phyloP scores from a whole-genome alignment of 2,797 vertebrate species.

The Leptoclinus maculatus region DNA sequence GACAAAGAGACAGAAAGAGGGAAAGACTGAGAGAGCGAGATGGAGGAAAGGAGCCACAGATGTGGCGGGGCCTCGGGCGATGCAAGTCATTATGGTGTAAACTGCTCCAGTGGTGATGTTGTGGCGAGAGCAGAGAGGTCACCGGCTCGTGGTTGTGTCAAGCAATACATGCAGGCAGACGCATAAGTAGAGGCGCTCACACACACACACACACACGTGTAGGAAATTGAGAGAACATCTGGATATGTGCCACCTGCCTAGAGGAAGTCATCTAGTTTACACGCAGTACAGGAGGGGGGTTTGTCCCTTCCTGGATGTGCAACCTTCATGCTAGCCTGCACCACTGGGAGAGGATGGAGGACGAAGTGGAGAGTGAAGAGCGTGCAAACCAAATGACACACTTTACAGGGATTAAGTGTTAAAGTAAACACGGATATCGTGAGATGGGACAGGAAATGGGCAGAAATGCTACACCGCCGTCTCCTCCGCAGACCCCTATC shows the following conservation, averaged over 20 bases:
- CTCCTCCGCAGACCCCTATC: constrained; percentile 56
- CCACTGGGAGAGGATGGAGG: constrained; percentile 78
- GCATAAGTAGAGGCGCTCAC: constrained; percentile 45
- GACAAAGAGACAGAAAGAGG: constrained; percentile 55
- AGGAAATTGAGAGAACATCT: constrained; percentile 83
- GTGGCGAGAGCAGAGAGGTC: constrained; percentile 75
- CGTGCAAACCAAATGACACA: constrained; percentile 82
- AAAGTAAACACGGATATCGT: constrained; percentile 79
- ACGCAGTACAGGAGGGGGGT: constrained; percentile 72
- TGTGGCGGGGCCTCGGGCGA: constrained; percentile 83
- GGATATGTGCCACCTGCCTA: constrained; percentile 83
- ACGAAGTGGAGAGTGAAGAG: constrained; percentile 79
- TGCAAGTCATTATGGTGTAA: constrained; percentile 87
- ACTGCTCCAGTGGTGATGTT: constrained; percentile 80
- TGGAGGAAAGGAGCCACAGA: constrained; percentile 82
- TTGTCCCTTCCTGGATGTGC: constrained; percentile 81
- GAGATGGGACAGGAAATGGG: constrained; percentile 70
- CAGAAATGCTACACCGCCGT: constrained; percentile 60
- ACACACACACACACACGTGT: constrained; percentile 37
- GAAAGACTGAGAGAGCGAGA: constrained; percentile 72
- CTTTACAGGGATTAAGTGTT: constrained; percentile 78
- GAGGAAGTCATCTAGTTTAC: constrained; percentile 86
- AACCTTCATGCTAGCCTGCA: constrained; percentile 79
- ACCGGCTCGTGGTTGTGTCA: constrained; percentile 69
- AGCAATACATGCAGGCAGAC: constrained; percentile 66